Conservation (phyloP, 2,797 vertebrate genomes). For the Spinus pinus region DNA sequence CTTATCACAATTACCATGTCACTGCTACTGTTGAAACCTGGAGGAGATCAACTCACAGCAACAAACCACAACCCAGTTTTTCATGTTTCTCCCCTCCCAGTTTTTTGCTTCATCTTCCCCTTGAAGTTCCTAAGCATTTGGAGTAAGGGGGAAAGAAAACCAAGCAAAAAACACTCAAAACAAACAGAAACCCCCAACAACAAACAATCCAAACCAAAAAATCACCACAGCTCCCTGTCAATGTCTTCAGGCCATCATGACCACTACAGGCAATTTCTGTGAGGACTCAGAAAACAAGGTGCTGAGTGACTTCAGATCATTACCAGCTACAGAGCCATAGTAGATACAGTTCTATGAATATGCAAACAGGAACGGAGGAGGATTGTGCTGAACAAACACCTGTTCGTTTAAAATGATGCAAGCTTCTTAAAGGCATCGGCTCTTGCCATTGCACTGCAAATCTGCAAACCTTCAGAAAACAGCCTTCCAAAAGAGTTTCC, state of each 20-base stretch:
- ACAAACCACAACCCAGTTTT: neutral
- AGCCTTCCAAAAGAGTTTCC: neutral
- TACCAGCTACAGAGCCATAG: neutral
- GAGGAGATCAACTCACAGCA: neutral
- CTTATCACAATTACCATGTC: neutral
- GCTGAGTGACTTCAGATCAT: neutral
- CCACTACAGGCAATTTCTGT: neutral
- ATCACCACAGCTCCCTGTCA: neutral
- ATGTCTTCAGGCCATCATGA: neutral
- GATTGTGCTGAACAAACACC: neutral
- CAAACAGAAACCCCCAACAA: neutral
- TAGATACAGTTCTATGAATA: neutral
- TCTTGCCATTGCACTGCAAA: neutral
- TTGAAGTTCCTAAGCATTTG: neutral
- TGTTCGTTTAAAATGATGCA: neutral
- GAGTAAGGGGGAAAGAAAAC: neutral
- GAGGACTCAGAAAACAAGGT: neutral
- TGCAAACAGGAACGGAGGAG: neutral
- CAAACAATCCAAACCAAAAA: neutral
- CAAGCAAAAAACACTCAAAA: rapidly evolving
- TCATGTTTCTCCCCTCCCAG: neutral
- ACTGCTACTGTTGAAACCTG: neutral
- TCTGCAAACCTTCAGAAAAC: neutral
- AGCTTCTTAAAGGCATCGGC: neutral
- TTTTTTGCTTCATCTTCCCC: neutral